These are phyloP conservation scores for Coptodon rendalli DNA, from an alignment of 2,113 vertebrate species.

Conservation along the genomic window DNA sequence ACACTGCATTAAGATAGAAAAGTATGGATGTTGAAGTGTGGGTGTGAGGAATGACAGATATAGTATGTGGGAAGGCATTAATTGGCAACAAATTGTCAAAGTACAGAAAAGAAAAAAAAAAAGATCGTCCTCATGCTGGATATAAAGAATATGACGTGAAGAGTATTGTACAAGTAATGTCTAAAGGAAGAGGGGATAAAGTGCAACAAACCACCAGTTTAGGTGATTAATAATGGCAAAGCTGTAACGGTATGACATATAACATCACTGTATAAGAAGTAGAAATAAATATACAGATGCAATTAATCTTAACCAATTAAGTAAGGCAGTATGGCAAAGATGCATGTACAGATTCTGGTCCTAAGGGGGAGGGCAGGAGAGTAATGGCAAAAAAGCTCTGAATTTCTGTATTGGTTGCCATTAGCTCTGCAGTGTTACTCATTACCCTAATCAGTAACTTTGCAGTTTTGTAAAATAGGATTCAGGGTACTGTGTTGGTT, in stretches of 20 bases:
- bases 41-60: not conserved
- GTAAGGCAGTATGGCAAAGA: not conserved
- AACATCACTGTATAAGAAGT: not conserved
- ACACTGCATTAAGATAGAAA: not conserved
- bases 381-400: not conserved
- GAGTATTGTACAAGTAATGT: not conserved
- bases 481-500: not conserved
- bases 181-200: not conserved
- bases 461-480: not conserved
- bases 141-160: not conserved
- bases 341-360: not conserved
- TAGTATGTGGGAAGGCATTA: not conserved
- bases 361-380: not conserved
- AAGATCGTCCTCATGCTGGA: fast-evolving
- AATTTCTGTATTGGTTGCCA: not conserved
- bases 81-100: not conserved
- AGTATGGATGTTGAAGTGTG: not conserved
- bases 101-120: not conserved
- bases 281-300: not conserved
- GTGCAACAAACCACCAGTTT: not conserved
- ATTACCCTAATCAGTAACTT: not conserved
- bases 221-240: not conserved
- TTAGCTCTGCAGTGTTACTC: not conserved
- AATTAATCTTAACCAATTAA: not conserved
- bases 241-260: not conserved